These are phyloP conservation scores for Montipora efflorescens DNA, from an alignment of 64 coral and sea anemone species.

Conservation along the genomic window DNA sequence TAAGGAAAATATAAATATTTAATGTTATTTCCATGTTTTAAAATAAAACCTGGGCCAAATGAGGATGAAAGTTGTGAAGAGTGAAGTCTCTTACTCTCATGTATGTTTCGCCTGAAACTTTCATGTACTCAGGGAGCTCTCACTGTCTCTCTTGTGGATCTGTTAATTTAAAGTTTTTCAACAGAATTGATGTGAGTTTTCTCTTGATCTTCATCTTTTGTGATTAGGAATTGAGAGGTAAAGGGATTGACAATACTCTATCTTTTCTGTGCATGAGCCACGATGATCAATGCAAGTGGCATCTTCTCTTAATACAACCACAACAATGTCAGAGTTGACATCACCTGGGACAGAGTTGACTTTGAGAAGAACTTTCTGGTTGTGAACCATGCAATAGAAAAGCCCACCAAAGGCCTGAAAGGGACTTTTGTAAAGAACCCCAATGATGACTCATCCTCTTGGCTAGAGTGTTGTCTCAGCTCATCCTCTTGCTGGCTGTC, in stretches of 20 bases:
- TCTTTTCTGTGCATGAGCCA: conserved; percentile 60
- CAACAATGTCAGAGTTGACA: conserved; percentile 25
- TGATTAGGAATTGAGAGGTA: conserved; percentile 23
- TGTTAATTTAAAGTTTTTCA: too few relatives aligned
- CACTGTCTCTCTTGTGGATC: too few relatives aligned
- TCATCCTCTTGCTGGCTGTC: conserved; percentile 63
- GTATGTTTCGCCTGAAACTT: too few relatives aligned
- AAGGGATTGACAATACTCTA: conserved; percentile 57
- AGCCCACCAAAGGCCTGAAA: conserved; percentile 16
- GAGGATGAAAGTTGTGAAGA: too few relatives aligned
- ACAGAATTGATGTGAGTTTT: too few relatives aligned
- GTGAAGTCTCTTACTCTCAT: too few relatives aligned
- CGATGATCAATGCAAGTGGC: background rate
- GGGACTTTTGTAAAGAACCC: conserved; percentile 64
- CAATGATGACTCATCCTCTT: conserved; percentile 18
- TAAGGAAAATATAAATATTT: too few relatives aligned
- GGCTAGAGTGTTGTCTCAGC: conserved; percentile 47
- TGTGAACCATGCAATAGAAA: conserved; percentile 30
- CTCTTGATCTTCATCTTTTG: too few relatives aligned
- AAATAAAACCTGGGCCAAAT: too few relatives aligned
- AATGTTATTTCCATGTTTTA: too few relatives aligned
- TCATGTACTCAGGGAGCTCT: too few relatives aligned
- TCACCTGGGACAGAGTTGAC: conserved; percentile 54
- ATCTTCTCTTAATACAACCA: conserved; percentile 37
- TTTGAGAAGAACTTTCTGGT: conserved; percentile 43